These are phyloP conservation scores for Carterocephalus palaemon DNA, from an alignment of 2,888 invertebrate species.

Conservation along the genomic window DNA sequence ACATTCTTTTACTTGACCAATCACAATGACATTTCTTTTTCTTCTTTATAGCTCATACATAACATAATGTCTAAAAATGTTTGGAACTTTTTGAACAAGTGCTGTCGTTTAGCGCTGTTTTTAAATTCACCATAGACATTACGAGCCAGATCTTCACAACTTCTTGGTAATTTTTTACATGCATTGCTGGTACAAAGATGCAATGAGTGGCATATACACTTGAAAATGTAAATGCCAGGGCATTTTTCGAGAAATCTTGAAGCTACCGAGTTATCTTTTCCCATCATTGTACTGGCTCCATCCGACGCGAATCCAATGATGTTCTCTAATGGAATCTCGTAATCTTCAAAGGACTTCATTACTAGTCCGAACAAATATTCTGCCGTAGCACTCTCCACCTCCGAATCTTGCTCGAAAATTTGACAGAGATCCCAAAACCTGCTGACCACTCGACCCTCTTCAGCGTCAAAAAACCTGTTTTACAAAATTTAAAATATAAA, in stretches of 20 bases:
- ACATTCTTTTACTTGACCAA: no score
- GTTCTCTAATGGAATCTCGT: no score
- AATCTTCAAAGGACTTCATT: no score
- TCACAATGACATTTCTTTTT: no score
- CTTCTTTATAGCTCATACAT: no score
- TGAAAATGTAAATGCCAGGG: slow-evolving; percentile 39
- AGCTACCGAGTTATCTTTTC: slow-evolving; percentile 37
- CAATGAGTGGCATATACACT: slow-evolving; percentile 44
- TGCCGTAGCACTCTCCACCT: background rate
- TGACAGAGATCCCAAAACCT: background rate
- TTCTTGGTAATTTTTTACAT: slow-evolving; percentile 39
- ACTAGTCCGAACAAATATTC: background rate
- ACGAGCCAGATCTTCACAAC: no score
- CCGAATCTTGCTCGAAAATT: background rate
- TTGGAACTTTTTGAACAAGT: no score
- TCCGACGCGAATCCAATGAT: slow-evolving; percentile 45
- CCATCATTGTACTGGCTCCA: slow-evolving; percentile 43
- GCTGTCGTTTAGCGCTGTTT: no score
- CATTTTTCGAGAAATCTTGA: slow-evolving; percentile 32
- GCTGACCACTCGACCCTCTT: background rate
- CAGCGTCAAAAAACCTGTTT: no score
- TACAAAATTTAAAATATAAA: no score
- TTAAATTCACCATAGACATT: no score
- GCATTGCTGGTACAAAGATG: slow-evolving; percentile 40
- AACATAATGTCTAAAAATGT: no score